Evolutionary conservation across 2,113 vertebrate species (phyloP), one percentile per base, ranked within the genome.

Genomic region (Lutjanus erythropterus): DNA sequence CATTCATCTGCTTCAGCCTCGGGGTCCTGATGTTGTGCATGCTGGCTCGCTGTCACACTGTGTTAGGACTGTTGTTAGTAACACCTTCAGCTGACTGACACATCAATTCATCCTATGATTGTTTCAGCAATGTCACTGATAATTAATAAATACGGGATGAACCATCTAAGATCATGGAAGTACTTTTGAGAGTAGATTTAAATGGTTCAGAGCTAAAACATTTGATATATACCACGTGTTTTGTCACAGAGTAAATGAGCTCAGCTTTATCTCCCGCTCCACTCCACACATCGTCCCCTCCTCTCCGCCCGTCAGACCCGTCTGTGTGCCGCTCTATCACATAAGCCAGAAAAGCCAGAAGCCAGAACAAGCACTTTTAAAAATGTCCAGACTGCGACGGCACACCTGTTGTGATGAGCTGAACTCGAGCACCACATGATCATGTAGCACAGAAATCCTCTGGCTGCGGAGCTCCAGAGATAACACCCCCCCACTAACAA

Each of bases 361-460:
- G 27, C 69, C 47, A 37, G 44, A 73, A 61, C 12, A 70, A 58
- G 25, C 2, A 2, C 53, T 64, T 84, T 80, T 70, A 76, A 65
- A n/a, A 77, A 77, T 62, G 62, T 73, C 72, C 74, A 60, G 65
- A 75, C 68, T 37, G 52, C 76, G 37, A 78, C 60, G 76, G 41
- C 49, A 67, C 61, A 84, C 80, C 81, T 84, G 76, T 82, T 75
- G 71, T 52, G 71, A 83, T 58, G 64, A 80, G 58, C 49, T 78
- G 18, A 83, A 81, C 50, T 78, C 21, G 10, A 72, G 31, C 46
- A 59, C 64, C 47, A 47, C 64, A 19, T 39, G 66, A 66, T 33
- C 41, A 58, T 59, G 69, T 21, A 49, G 18, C 44, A 71, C n/a
- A 59, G 2, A 74, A 75, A 73, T 75, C 25, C 52, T 53, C 66